Base-by-base conservation (phyloP, 2,888 invertebrate species). In the Drosophila pegasa region DNA sequence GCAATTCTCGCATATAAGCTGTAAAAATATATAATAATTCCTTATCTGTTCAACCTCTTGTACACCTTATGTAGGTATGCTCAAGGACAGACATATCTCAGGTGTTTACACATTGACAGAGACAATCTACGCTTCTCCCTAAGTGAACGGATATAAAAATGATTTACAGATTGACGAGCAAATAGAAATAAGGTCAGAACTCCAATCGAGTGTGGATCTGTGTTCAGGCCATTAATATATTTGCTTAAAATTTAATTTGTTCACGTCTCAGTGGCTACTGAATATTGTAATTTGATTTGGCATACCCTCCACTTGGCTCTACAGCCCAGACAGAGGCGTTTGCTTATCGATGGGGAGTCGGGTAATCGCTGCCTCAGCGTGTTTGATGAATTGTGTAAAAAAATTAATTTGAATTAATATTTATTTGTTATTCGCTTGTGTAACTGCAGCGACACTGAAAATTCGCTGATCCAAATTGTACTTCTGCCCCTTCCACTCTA, bases 341-440 rank as follows among this genome's bases (percentile, higher is more conserved):
- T 35, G 68, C 63, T 45, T 18, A 18, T 45, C 45, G 45, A 45
- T 29, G 27, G 12, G 7, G 31, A 6, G 9, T 50, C 22, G 50
- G 50, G 35, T 25, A 50, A 22, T 50, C 22, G 64, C 61, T 66
- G 61, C 27, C 48, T 76, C 72, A 69, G 71, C 77, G 55, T 38
- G 52, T 73, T 77, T 67, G 45, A 57, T 41, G 50, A 71, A 72
- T 74, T 69, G 54, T 72, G 67, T 47, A 75, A 71, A 80, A 71
- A 87, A 71, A 56, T 67, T 72, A 68, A 78, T 80, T 64, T 47
- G 75, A 69, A 55, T 55, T 55, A 22, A 43, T 55, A 31, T 25
- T 67, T 65, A 52, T 64, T 20, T 61, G 56, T 58, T 56, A 48
- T 57, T 71, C 33, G 41, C 58, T 45, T 45, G 16, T 27, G 6